phyloP scores from a whole-genome alignment of 2,113 vertebrate genomes.

The Etia nguti region DNA sequence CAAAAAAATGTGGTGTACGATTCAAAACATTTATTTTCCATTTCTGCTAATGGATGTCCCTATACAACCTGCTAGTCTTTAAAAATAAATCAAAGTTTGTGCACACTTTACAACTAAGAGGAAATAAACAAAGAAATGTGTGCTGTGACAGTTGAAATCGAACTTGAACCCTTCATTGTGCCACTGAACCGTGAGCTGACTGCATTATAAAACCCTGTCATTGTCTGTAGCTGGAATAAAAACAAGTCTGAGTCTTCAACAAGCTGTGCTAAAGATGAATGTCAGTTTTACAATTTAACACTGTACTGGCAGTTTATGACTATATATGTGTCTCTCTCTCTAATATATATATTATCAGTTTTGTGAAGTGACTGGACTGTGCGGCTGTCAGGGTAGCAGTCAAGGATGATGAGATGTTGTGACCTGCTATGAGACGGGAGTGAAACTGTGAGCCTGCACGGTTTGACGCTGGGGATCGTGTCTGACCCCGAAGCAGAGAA shows the following conservation, averaged over 20 bases:
- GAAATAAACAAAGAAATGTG: background rate
- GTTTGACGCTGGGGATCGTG: background rate
- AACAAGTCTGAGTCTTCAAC: background rate
- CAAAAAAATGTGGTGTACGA: background rate
- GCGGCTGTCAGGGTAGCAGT: conserved; percentile 18
- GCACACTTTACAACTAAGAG: background rate
- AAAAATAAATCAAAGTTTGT: background rate
- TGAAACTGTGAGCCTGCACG: background rate
- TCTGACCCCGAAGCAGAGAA: background rate
- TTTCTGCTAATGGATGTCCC: background rate
- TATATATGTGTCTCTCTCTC: background rate
- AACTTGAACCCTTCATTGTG: background rate
- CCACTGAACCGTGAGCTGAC: background rate
- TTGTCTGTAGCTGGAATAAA: background rate
- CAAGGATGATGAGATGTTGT: conserved; percentile 19
- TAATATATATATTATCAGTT: background rate
- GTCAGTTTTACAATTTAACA: background rate
- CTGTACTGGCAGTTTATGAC: background rate
- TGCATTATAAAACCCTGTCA: background rate
- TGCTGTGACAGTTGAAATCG: background rate
- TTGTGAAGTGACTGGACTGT: background rate
- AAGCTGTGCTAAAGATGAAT: background rate
- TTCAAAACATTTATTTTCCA: background rate
- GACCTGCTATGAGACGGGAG: conserved; percentile 3
- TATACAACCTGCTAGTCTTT: background rate